phyloP scores from a whole-genome alignment of 2,797 vertebrate species.

The Eulemur coronatus region DNA sequence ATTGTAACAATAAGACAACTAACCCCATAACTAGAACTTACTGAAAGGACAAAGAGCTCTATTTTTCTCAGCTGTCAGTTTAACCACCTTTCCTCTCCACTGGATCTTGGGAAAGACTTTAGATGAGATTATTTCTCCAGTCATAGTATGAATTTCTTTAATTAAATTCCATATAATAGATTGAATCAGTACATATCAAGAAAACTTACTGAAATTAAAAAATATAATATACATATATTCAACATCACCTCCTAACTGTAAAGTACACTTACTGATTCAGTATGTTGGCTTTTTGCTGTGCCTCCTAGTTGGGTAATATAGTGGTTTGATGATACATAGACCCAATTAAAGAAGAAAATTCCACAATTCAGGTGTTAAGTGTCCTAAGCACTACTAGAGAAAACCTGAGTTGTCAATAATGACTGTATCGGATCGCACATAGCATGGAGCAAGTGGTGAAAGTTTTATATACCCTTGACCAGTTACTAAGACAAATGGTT shows the following conservation, averaged over 20 bases:
- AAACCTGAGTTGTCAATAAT: not conserved
- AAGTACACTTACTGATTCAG: not conserved
- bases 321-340: not conserved
- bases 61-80: not conserved
- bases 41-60: not conserved
- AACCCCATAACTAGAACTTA: not conserved
- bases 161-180: not conserved
- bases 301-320: not conserved
- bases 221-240: not conserved
- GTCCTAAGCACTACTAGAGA: not conserved
- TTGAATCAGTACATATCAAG: not conserved
- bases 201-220: slow-evolving; percentile 9
- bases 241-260: not conserved
- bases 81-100: not conserved
- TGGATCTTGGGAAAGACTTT: not conserved
- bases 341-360: not conserved
- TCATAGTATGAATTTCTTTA: not conserved
- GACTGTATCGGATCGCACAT: not conserved
- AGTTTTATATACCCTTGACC: not conserved
- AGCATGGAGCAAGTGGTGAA: not conserved
- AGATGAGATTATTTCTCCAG: not conserved
- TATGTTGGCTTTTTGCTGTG: not conserved
- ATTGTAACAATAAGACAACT: not conserved
- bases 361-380: not conserved
- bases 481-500: not conserved